Percentiles rank a stretch among this genome's conserved stretches.
Conservation (phyloP, 2,888 invertebrate species). For the Caenorhabditis afra region DNA sequence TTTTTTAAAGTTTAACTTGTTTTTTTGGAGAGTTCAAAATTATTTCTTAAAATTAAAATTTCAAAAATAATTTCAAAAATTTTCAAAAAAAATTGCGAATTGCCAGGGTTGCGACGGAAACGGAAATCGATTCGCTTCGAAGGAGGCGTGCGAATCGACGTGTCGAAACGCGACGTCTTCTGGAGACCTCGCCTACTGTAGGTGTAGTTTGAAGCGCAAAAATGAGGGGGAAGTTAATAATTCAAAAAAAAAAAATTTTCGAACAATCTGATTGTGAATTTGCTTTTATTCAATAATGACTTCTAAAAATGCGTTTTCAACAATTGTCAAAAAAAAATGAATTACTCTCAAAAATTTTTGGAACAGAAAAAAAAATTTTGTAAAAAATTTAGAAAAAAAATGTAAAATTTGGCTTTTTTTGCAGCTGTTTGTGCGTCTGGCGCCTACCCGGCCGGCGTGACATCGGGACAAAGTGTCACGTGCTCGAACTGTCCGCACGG, state of each 20-base stretch:
- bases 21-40: neutral
- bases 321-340: no score
- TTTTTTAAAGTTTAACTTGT: no score
- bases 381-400: neutral
- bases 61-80: constrained; percentile 8
- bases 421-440: constrained; percentile 60
- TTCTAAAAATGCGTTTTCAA: no score
- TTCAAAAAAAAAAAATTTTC: neutral
- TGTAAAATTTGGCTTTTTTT: no score
- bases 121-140: constrained; percentile 71
- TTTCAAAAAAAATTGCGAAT: neutral
- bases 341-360: neutral
- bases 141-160: constrained; percentile 65
- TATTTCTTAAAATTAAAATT: neutral
- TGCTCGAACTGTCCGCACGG: constrained; percentile 75
- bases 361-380: neutral
- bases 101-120: constrained; percentile 76
- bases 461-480: constrained; percentile 40
- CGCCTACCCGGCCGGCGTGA: constrained; percentile 67
- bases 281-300: no score
- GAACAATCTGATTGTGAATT: no score
- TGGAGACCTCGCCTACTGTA: constrained; percentile 42
- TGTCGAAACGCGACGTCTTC: constrained; percentile 48
- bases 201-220: neutral
- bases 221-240: neutral